Conservation (phyloP, 2,113 vertebrate genomes). For the Sinocyclocheilus maitianheensis region DNA sequence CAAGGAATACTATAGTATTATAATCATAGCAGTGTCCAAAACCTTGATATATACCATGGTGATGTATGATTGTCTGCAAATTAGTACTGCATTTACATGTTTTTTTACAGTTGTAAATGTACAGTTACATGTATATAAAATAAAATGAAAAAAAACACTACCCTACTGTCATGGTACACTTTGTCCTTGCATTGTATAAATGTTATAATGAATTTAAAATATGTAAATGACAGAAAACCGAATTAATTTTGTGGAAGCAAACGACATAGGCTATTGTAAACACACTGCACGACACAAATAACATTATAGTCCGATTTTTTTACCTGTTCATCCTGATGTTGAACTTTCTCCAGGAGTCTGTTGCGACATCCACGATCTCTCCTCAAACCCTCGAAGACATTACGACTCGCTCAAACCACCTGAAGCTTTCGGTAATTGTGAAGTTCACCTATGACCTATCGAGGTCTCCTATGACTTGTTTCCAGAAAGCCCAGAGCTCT, state of each 20-base stretch:
- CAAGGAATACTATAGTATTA: not conserved
- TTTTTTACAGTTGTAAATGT: no score
- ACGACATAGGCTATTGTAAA: no score
- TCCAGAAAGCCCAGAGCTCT: not conserved
- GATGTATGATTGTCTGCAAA: not conserved
- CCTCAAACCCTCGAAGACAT: not conserved
- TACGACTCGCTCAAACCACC: not conserved
- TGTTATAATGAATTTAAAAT: not conserved
- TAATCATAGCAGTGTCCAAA: not conserved
- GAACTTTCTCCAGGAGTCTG: conserved; percentile 31
- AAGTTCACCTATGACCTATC: not conserved
- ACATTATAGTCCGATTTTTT: not conserved
- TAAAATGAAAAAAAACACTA: not conserved
- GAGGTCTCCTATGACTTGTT: not conserved
- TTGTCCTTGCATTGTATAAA: not conserved
- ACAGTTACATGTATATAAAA: no score
- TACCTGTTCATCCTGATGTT: conserved; percentile 22
- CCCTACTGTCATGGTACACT: no score
- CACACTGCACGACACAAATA: not conserved
- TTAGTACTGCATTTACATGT: not conserved
- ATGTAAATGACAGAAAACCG: not conserved
- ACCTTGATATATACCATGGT: not conserved
- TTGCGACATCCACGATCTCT: conserved; percentile 8
- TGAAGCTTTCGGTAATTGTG: not conserved
- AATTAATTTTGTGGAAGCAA: not conserved